Base-by-base conservation (phyloP, 2,797 vertebrate species). In the Cryptoprocta ferox region DNA sequence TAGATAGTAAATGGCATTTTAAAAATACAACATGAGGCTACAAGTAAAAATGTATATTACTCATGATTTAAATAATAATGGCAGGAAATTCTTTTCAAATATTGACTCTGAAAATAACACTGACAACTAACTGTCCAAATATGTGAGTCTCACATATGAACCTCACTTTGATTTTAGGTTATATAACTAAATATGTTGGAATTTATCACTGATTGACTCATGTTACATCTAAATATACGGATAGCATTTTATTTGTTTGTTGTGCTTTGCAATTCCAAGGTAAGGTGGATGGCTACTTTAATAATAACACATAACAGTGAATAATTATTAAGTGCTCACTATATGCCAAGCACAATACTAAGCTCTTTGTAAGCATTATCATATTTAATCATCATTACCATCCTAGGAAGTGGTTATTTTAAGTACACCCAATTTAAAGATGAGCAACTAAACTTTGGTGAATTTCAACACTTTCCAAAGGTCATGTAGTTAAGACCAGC, bases 61-160 rank as follows among this genome's bases (percentile, higher is more conserved):
- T 85, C 16, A 59, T 48, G 35, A 83, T 82, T 85, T 91, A 68
- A 94, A 61, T 66, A 75, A 85, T 71, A 89, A 85, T 83, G 66
- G 39, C 42, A 97, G 4, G 18, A 65, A 89, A 94, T 91, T 75
- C 8, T 84, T 85, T 81, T 96, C 45, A 95, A 94, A 94, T 89
- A 78, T 11, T 80, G 48, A 18, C 39, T 84, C 0, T 91, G n/a
- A 92, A 96, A 86, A 89, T 91, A 86, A 86, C 63, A 45, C 42
- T 73, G 68, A 95, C 8, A 85, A 14, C 12, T 53, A 11, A 68
- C 65, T 87, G 35, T 89, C 82, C n/a, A 50, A 32, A 73, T 78
- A 81, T 37, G 5, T 28, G 91, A 56, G 7, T 53, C 94, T 97
- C 45, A 86, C 12, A 70, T 53, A 84, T 50, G 79, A 90, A 24